phyloP scores from a whole-genome alignment of 2,113 vertebrate genomes.

The Elgaria multicarinata region DNA sequence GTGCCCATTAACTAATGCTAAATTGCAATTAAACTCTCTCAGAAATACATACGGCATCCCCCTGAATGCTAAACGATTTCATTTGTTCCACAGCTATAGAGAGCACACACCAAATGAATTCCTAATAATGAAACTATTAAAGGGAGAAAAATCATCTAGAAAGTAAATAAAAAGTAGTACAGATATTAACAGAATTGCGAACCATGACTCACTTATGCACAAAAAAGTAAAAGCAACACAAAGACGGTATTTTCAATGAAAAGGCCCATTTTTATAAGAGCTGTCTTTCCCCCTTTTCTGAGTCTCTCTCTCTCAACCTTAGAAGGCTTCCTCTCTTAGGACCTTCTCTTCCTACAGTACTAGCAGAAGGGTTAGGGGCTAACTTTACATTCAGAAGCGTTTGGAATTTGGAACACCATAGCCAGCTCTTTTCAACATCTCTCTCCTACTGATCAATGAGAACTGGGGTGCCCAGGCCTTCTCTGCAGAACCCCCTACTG shows the following conservation, averaged over 20 bases:
- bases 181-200: not conserved
- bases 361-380: fast-evolving
- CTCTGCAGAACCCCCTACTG: fast-evolving
- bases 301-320: not conserved
- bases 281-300: not conserved
- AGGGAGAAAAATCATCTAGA: slow-evolving; percentile 14
- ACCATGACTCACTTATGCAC: not conserved
- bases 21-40: slow-evolving; percentile 36
- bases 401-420: not conserved
- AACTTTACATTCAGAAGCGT: not conserved
- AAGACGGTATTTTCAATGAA: not conserved
- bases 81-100: slow-evolving; percentile 48
- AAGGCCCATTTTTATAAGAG: not conserved
- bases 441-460: not conserved
- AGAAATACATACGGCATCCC: slow-evolving; percentile 20
- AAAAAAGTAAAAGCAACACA: not conserved
- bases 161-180: fast-evolving
- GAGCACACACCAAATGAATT: slow-evolving; percentile 26
- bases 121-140: slow-evolving; percentile 29
- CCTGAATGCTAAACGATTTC: slow-evolving; percentile 47
- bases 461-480: not conserved
- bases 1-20: slow-evolving; percentile 44
- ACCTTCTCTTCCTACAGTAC: fast-evolving
- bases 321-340: fast-evolving
- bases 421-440: not conserved